Evolutionary conservation across 2,888 invertebrate species (phyloP), one percentile per base, ranked within the genome.

Genomic region (Cephus pygmeus): DNA sequence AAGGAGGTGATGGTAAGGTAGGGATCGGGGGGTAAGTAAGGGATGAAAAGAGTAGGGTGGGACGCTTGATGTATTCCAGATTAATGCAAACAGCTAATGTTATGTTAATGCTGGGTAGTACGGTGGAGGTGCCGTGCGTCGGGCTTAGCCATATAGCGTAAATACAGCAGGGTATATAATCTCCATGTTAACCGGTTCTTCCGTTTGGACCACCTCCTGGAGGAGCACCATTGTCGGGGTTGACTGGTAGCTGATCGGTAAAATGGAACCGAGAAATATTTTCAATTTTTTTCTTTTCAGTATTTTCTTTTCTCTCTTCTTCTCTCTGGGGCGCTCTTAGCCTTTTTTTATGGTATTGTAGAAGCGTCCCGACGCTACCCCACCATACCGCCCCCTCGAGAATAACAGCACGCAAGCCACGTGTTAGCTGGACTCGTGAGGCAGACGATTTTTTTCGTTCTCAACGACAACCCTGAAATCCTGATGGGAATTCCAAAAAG

Each of bases 71-170:
- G 84, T 87, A 88, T 85, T 85, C 81, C 79, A 83, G 83, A 87
- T 87, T 87, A 87, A 87, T 85, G 84, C 85, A 85, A 87, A 86
- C 84, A 80, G 83, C 85, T 86, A 87, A 88, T 85, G 84, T 85
- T 86, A 87, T 87, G 86, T 84, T 87, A 88, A 88, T 88, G 83
- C 81, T 81, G 75, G 81, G 78, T 75, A 73, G 85, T 82, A 86
- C 83, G 84, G 84, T 75, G 83, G 82, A 81, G 76, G 75, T 79
- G 73, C 75, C 75, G 75, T 75, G 79, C 74, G 80, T 82, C 15
- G 40, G 36, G 12, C 40, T 40, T 15, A 4, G 40, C 80, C 77
- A 33, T 56, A 69, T 56, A 75, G 69, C 82, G 82, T 86, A 86
- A 86, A 87, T 86, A 85, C 83, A 76, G 79, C 71, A 76, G 75